Conservation (phyloP, 2,113 vertebrate species). For the Puntigrus tetrazona region DNA sequence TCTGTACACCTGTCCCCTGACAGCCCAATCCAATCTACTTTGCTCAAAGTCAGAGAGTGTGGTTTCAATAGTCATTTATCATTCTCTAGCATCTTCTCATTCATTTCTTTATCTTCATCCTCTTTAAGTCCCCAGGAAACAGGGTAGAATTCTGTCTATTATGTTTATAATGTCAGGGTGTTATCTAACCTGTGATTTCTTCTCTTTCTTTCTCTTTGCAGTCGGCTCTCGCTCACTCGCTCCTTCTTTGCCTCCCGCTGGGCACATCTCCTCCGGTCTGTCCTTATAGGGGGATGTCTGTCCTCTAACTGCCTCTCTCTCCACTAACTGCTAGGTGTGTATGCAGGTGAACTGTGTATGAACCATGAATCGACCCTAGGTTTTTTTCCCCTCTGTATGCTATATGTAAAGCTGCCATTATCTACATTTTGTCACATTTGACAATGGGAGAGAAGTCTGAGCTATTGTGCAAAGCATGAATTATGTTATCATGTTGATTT, state of each 20-base stretch:
- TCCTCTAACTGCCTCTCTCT: slow-evolving; percentile 76
- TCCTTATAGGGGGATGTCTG: slow-evolving; percentile 78
- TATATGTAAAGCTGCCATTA: background rate
- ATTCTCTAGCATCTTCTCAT: background rate
- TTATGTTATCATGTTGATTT: background rate
- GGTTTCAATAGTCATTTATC: slow-evolving; percentile 23
- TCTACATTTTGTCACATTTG: background rate
- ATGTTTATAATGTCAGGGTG: slow-evolving; percentile 32
- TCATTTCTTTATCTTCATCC: slow-evolving; percentile 23
- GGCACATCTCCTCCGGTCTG: slow-evolving; percentile 71
- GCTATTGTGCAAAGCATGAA: slow-evolving; percentile 1
- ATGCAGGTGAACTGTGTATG: slow-evolving; percentile 62
- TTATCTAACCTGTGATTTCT: slow-evolving; percentile 50
- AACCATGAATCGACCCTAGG: background rate
- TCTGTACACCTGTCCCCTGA: slow-evolving; percentile 24
- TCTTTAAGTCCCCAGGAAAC: slow-evolving; percentile 9
- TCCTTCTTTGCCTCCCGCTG: slow-evolving; percentile 50
- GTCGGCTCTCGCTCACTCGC: slow-evolving; percentile 59
- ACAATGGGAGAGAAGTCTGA: background rate
- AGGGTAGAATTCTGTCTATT: slow-evolving; percentile 9
- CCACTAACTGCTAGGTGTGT: slow-evolving; percentile 81
- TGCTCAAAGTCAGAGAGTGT: background rate
- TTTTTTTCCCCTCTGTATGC: background rate
- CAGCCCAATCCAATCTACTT: slow-evolving; percentile 32
- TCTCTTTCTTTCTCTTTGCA: slow-evolving; percentile 62